Evolutionary conservation across 2,113 vertebrate genomes (phyloP).

Genomic region (Cyphomyrus plagiostoma): DNA sequence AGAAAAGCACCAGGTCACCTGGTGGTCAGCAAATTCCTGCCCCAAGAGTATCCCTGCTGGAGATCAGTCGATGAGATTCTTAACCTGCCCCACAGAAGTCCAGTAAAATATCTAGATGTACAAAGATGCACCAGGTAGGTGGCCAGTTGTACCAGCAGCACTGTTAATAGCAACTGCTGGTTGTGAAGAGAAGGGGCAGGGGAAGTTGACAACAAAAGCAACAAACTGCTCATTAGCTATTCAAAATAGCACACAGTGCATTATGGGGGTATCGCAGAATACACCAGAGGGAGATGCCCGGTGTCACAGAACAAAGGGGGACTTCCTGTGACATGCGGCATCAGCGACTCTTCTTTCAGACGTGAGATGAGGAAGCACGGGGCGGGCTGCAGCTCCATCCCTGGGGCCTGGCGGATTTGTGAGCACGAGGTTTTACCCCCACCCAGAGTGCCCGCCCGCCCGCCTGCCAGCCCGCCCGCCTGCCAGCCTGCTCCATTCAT

Average conservation of each 20-base stretch:
- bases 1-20: not conserved
- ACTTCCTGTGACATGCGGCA: not conserved
- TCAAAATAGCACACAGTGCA: not conserved
- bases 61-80: not conserved
- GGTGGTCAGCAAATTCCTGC: not conserved
- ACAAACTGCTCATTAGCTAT: not conserved
- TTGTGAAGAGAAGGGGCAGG: not conserved
- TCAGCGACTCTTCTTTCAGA: conserved; percentile 7
- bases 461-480: not conserved
- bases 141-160: not conserved
- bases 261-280: not conserved
- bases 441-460: not conserved
- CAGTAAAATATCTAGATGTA: not conserved
- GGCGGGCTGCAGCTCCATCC: not conserved
- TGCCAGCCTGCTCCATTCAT: conserved; percentile 7
- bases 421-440: not conserved
- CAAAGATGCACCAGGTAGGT: not conserved
- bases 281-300: not conserved
- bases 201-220: not conserved
- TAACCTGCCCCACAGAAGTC: not conserved
- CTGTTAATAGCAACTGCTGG: not conserved
- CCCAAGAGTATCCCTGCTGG: not conserved
- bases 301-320: not conserved
- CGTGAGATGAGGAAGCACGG: not conserved
- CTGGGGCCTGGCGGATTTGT: not conserved